Base-by-base conservation (phyloP, 2,113 vertebrate genomes). In the Ophthalmolycus amberensis region DNA sequence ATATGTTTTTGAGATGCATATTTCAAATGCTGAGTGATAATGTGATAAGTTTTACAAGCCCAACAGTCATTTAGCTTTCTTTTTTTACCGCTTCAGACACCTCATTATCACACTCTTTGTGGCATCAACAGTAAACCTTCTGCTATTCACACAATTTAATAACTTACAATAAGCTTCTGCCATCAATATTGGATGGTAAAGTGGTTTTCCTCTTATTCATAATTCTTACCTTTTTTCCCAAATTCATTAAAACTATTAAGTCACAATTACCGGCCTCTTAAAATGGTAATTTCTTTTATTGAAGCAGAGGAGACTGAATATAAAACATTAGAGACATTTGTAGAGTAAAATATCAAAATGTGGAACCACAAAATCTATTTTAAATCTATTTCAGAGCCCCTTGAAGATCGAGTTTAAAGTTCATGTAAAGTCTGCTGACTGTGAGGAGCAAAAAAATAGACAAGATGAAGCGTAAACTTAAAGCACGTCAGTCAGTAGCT, bases 281-380 rank as follows among this genome's bases (percentile, higher is more conserved):
- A 32, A 63, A 3, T 15, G n/a, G 10, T 14, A 0, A 2, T 40
- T 40, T 67, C 5, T 18, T 65, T 60, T 34, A 42, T 0, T 22
- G 15, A 60, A 25, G 29, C 22, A 37, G 4, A 56, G 38, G 3
- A 15, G 3, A 34, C 32, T 67, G 72, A 74, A 58, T 75, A 56
- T 27, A 73, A 73, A 46, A 8, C 11, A 9, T 22, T 25, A 4
- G 15, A 60, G 29, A 59, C 29, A 27, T 38, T 68, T 68, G 22
- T 22, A 29, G 9, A 54, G 73, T 56, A 18, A 38, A 73, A 62
- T 46, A 68, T 42, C 22, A 83, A 50, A 42, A 71, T 48, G n/a
- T 71, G 60, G 5, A 34, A 27, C 48, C 25, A 1, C n/a, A 48
- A 52, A 87, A 80, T 78, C 80, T 50, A 77, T 81, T 71, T 32